Base-by-base conservation (phyloP, 1,140 invertebrate genomes). In the Nymphalis io region DNA sequence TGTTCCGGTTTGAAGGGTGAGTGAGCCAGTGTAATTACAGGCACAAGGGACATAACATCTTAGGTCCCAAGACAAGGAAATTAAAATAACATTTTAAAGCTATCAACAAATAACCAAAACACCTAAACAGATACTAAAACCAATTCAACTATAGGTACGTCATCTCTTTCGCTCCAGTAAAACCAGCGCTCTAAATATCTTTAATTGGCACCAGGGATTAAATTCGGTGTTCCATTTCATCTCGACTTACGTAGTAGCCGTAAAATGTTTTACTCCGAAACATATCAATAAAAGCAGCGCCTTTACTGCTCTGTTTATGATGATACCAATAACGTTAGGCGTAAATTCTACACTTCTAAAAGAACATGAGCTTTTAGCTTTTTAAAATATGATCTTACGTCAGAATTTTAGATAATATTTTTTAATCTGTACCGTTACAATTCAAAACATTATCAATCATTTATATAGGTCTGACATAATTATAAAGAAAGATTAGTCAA, bases 271-370 rank as follows among this genome's bases (percentile, higher is more conserved):
- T 64, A 66, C 73, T 73, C 69, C 75, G 66, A 55, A 76, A 76
- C 72, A 72, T 73, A 73, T 68, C 77, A 72, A 76, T 76, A 76
- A 79, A 79, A 76, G 59, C 70, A 51, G 63, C 65, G 64, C 39
- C 72, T 78, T 78, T 78, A 78, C 68, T 74, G 70, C 70, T 55
- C 60, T 70, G 74, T 79, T 79, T 79, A 76, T 76, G 74, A 76
- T 76, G 55, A 71, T 64, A 74, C 68, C 68, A 70, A 73, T 78
- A 73, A 78, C 69, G 55, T 18, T 33, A 46, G 59, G 65, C 65
- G 70, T 68, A 72, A 72, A 68, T 64, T 67, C 16, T 46, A 11
- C 21, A 60, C 55, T 67, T 58, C 64, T 39, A 57, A 42, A 48
- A 18, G 20, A 18, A 40, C 27, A 42, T 51, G 3, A n/a, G 20